Base-by-base conservation (phyloP, 2,797 vertebrate species). In the Tokudaia tokunoshimensis region DNA sequence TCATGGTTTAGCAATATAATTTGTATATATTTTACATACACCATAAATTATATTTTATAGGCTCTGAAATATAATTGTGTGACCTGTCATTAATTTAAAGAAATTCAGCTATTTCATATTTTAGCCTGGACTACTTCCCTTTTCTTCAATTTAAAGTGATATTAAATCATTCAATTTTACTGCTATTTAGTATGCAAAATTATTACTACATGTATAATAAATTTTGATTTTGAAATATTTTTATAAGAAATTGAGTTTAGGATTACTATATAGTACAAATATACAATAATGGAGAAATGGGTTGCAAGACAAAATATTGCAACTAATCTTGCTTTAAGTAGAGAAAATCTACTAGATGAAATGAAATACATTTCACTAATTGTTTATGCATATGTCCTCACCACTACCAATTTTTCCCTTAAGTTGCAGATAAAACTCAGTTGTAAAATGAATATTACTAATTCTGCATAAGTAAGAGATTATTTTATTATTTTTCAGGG, bases 401-500 rank as follows among this genome's bases (percentile, higher is more conserved):
- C 15, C 0, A 2, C 9, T n/a, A 26, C 6, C 15, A 41, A 67
- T 50, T 83, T 88, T 26, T 22, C 1, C 34, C 24, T 8, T 84
- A 2, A 8, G 0, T 41, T 75, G 17, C 78, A 22, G n/a, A 61
- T 11, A 5, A 82, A 63, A 70, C 41, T 57, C 72, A 83, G 67
- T 90, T 8, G 19, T 76, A 93, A 95, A 80, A 17, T 5, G 1
- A 61, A 63, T 65, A 31, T 55, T 81, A 24, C 2, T 86, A 91
- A 52, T 84, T 1, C 0, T 94, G 3, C 24, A 2, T 50, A 89
- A 91, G 81, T 82, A 78, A 34, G 5, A 76, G 52, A 41, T 31
- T 72, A 93, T 94, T 92, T 96, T 26, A 78, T 52, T 88, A 26
- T 44, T 89, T 75, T 74, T 91, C 4, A 44, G 20, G 4, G 17